Percentiles rank a stretch among this genome's conserved stretches.
Conservation (phyloP, 2,797 vertebrate species). For the Loriculus beryllinus region DNA sequence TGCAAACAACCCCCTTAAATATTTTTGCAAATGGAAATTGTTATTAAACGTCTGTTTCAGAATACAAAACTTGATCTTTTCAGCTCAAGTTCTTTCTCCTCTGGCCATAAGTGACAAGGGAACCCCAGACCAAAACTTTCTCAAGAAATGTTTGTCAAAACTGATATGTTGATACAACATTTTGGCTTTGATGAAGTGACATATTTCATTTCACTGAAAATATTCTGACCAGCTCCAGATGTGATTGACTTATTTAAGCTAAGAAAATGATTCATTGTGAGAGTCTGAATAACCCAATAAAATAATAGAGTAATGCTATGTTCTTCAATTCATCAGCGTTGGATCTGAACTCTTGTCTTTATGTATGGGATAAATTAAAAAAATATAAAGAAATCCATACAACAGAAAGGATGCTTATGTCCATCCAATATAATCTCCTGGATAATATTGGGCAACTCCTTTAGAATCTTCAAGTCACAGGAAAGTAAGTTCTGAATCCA, state of each 20-base stretch:
- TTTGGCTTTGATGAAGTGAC: conserved; percentile 60
- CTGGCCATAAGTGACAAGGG: conserved; percentile 16
- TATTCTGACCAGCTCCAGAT: conserved; percentile 55
- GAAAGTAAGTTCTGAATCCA: neutral
- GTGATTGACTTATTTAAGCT: conserved; percentile 51
- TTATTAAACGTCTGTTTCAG: conserved; percentile 43
- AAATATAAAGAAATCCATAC: neutral
- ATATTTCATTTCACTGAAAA: conserved; percentile 51
- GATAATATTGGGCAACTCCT: neutral
- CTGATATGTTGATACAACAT: conserved; percentile 54
- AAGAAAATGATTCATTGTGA: conserved; percentile 48
- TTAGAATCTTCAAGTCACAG: neutral
- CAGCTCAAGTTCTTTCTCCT: conserved; percentile 36
- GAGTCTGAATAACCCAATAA: conserved; percentile 5
- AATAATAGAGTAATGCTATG: neutral
- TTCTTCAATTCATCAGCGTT: neutral
- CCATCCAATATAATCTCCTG: neutral
- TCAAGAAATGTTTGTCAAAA: conserved; percentile 57
- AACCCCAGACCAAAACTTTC: conserved; percentile 48
- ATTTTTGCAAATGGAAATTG: conserved; percentile 40
- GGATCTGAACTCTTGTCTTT: conserved; percentile 21
- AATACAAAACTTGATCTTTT: conserved; percentile 50
- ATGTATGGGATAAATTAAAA: neutral
- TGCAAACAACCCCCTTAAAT: conserved; percentile 48
- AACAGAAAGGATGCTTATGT: neutral